A percentile compares a stretch with the other conserved stretches of the same genome.
These are phyloP conservation scores for Tenthredo mesomela DNA, from an alignment of 2,888 invertebrate genomes.

Conservation along the genomic window DNA sequence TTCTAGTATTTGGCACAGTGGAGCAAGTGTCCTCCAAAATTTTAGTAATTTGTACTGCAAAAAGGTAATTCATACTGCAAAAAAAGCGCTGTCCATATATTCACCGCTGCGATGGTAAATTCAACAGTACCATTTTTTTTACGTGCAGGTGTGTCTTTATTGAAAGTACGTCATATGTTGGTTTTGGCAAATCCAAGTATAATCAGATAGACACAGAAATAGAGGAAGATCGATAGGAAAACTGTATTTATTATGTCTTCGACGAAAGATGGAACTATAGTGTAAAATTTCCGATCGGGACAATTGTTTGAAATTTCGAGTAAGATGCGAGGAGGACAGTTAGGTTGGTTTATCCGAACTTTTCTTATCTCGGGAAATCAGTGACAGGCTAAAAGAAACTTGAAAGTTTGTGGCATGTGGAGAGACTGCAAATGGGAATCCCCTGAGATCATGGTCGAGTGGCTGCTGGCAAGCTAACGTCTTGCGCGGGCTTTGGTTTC, in stretches of 20 bases:
- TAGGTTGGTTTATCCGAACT: slow-evolving; percentile 13
- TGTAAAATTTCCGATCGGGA: neutral
- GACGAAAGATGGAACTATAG: neutral
- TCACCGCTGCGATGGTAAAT: no score
- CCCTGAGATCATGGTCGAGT: slow-evolving; percentile 22
- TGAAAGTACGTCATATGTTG: neutral
- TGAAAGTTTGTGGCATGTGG: neutral
- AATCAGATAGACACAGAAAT: neutral
- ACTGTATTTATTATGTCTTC: neutral
- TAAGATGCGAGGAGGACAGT: neutral
- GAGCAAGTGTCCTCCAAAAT: no score
- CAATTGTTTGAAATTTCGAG: neutral
- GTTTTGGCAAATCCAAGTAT: neutral
- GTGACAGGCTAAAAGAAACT: slow-evolving; percentile 12
- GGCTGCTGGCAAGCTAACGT: slow-evolving; percentile 11
- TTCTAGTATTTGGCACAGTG: no score
- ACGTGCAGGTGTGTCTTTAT: neutral
- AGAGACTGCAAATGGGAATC: neutral
- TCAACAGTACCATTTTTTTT: no score
- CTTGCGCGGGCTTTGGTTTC: slow-evolving; percentile 27
- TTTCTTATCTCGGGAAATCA: slow-evolving; percentile 12
- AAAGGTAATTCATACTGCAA: no score
- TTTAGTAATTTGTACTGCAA: no score
- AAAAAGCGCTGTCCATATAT: no score
- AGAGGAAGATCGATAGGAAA: neutral